phyloP scores from a whole-genome alignment of 2,113 vertebrate species.

The Nycticryphes semicollaris region DNA sequence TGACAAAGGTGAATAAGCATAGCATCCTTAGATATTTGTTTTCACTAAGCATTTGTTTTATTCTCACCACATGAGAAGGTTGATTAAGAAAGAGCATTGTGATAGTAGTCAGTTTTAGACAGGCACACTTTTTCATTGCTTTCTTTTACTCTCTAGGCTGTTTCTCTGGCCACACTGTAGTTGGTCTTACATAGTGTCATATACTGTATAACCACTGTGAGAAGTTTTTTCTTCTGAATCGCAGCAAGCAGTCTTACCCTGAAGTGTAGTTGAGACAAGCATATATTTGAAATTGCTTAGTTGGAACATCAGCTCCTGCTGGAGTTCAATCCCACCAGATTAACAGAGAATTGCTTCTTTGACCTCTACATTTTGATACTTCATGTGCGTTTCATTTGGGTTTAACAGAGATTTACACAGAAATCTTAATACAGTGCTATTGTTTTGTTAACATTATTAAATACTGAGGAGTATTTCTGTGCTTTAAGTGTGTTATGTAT shows the following conservation, averaged over 20 bases:
- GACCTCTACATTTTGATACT: slow-evolving; percentile 5
- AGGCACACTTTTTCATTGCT: neutral
- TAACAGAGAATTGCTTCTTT: slow-evolving; percentile 28
- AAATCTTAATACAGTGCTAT: neutral
- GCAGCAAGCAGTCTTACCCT: slow-evolving; percentile 40
- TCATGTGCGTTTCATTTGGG: neutral
- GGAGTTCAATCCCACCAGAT: slow-evolving; percentile 29
- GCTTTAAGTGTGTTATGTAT: slow-evolving; percentile 41
- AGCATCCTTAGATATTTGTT: neutral
- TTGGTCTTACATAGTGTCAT: slow-evolving; percentile 24
- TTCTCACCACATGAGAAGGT: neutral
- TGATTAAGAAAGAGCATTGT: neutral
- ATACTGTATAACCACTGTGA: neutral
- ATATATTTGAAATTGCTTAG: slow-evolving; percentile 41
- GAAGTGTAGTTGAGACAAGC: slow-evolving; percentile 45
- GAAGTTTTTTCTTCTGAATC: slow-evolving; percentile 45
- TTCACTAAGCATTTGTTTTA: neutral
- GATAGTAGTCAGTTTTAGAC: neutral
- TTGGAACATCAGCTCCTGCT: slow-evolving; percentile 40
- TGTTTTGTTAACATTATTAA: neutral
- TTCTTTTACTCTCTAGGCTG: neutral
- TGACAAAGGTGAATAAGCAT: neutral
- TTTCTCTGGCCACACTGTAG: neutral
- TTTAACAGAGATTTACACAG: neutral
- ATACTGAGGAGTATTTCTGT: slow-evolving; percentile 6